phyloP scores from a whole-genome alignment of 2,797 vertebrate genomes.

The Rhinophrynus dorsalis region DNA sequence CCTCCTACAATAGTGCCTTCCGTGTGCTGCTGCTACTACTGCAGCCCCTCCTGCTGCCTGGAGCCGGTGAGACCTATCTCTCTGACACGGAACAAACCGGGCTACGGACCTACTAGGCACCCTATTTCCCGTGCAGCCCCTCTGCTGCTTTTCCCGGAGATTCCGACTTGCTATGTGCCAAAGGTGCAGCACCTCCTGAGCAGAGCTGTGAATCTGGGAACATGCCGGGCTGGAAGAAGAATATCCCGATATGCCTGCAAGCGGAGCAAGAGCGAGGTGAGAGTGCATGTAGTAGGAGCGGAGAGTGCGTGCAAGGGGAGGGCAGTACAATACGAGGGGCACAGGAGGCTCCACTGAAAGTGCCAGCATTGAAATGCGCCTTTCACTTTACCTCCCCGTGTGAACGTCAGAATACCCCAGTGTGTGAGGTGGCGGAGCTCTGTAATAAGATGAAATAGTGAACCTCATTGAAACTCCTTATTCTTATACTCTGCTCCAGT shows the following conservation, averaged over 20 bases:
- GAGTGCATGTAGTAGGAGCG: too few relatives aligned
- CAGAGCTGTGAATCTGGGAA: conserved; percentile 64
- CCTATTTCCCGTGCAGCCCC: too few relatives aligned
- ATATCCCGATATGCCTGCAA: conserved; percentile 95
- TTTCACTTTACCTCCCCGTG: too few relatives aligned
- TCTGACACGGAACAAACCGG: conserved; percentile 47
- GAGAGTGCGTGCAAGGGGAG: conserved; percentile 23
- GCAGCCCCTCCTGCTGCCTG: conserved; percentile 33
- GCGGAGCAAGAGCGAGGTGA: conserved; percentile 92
- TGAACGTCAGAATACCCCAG: too few relatives aligned
- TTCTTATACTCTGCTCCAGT: too few relatives aligned
- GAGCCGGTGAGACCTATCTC: conserved; percentile 10
- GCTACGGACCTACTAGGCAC: conserved; percentile 46
- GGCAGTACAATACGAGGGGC: background rate
- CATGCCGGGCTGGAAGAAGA: conserved; percentile 99
- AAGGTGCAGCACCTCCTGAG: conserved; percentile 23
- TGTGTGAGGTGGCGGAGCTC: too few relatives aligned
- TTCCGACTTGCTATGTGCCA: conserved; percentile 35
- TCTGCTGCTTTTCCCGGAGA: conserved; percentile 55
- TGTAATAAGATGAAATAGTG: too few relatives aligned
- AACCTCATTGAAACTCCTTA: too few relatives aligned
- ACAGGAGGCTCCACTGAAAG: background rate
- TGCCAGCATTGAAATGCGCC: too few relatives aligned
- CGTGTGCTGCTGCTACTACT: conserved; percentile 27
- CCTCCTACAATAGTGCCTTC: conserved; percentile 48